Evolutionary conservation across 2,797 vertebrate species (phyloP).

Genomic region (Paramormyrops hopkinsi): DNA sequence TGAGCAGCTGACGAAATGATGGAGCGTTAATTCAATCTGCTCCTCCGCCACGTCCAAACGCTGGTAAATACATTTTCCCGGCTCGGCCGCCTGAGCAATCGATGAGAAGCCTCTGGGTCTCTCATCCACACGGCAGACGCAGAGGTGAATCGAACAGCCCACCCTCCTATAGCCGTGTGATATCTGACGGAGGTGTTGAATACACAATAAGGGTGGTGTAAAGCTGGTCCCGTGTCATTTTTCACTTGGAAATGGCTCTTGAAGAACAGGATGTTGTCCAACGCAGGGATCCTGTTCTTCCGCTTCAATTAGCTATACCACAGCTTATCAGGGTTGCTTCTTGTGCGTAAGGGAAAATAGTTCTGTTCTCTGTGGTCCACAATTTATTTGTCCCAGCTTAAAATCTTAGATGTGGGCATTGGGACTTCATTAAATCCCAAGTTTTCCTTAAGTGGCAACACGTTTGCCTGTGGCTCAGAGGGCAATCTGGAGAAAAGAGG

Average conservation of each 20-base stretch:
- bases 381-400: neutral
- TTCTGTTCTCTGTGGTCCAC: neutral
- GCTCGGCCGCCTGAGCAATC: neutral
- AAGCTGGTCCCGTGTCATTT: neutral
- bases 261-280: neutral
- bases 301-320: neutral
- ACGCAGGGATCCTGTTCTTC: neutral
- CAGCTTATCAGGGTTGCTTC: neutral
- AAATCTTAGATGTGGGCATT: neutral
- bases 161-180: neutral
- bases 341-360: neutral
- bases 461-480: neutral
- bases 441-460: conserved; percentile 2
- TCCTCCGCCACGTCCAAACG: neutral
- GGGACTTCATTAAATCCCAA: neutral
- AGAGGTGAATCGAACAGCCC: neutral
- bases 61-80: conserved; percentile 8
- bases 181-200: neutral
- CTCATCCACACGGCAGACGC: neutral
- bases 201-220: neutral
- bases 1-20: neutral
- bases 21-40: conserved; percentile 12
- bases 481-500: neutral
- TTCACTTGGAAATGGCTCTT: neutral
- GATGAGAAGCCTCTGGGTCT: neutral